These are phyloP conservation scores for Metopolophium dirhodum DNA, from an alignment of 1,140 invertebrate genomes.

Conservation along the genomic window DNA sequence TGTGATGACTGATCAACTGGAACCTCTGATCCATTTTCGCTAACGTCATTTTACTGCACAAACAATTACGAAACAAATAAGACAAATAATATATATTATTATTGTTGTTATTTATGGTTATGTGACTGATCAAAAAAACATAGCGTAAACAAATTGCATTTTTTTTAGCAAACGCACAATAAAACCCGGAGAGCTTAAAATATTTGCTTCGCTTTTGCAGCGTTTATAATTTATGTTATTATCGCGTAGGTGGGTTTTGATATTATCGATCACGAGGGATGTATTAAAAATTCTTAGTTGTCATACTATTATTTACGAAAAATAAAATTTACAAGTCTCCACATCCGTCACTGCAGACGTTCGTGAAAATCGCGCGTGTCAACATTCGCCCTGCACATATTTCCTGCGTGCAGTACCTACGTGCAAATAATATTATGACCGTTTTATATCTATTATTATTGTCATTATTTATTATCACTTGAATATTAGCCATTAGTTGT, in stretches of 20 bases:
- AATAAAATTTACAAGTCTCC: neutral
- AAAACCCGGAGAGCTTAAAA: neutral
- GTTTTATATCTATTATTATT: too few species aligned
- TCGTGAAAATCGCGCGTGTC: neutral
- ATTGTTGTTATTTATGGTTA: neutral
- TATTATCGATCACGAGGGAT: neutral
- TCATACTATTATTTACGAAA: neutral
- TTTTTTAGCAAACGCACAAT: neutral
- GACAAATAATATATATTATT: neutral
- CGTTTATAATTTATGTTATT: too few species aligned
- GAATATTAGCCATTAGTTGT: too few species aligned
- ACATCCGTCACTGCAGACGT: neutral
- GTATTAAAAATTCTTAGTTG: neutral
- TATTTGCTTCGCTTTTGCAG: neutral
- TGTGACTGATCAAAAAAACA: neutral
- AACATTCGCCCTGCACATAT: too few species aligned
- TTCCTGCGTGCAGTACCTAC: too few species aligned
- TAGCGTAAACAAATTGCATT: neutral
- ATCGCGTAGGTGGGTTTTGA: neutral
- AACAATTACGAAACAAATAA: neutral
- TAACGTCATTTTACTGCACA: slow-evolving; percentile 48
- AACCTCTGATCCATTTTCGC: slow-evolving; percentile 53
- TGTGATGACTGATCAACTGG: slow-evolving; percentile 51
- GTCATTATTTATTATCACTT: too few species aligned
- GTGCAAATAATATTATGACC: too few species aligned